These are phyloP conservation scores for Galeopterus variegatus DNA, from an alignment of 2,113 vertebrate species.

Conservation along the genomic window DNA sequence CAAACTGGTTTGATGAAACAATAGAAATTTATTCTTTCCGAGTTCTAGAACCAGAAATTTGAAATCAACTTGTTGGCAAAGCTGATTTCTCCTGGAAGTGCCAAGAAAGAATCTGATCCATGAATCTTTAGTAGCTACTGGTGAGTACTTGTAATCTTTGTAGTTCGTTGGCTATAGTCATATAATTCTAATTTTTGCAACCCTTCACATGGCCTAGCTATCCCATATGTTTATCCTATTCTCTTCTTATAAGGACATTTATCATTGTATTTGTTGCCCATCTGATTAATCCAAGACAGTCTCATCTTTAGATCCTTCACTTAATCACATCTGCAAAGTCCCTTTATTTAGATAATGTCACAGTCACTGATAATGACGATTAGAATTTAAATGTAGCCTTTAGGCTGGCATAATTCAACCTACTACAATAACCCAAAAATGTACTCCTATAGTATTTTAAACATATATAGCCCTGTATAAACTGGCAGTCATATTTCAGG, in stretches of 20 bases:
- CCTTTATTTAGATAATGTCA: background rate
- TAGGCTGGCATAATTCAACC: background rate
- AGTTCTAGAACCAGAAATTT: background rate
- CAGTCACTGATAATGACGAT: too few relatives aligned
- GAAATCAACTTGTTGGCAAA: background rate
- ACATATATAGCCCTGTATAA: fast-evolving
- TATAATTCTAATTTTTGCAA: background rate
- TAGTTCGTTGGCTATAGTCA: background rate
- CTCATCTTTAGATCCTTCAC: background rate
- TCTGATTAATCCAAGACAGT: background rate
- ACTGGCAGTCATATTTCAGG: background rate
- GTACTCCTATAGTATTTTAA: background rate
- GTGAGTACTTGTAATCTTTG: background rate
- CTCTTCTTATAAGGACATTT: background rate
- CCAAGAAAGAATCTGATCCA: background rate
- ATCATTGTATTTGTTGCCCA: background rate
- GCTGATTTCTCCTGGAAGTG: background rate
- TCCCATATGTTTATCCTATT: background rate
- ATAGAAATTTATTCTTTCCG: background rate
- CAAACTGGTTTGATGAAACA: background rate
- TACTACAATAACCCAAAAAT: background rate
- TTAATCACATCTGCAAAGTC: too few relatives aligned
- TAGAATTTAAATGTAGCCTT: background rate
- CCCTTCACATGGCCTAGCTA: background rate
- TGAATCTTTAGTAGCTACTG: background rate